phyloP scores from a whole-genome alignment of 1,140 invertebrate species.

The Drosophila tani region DNA sequence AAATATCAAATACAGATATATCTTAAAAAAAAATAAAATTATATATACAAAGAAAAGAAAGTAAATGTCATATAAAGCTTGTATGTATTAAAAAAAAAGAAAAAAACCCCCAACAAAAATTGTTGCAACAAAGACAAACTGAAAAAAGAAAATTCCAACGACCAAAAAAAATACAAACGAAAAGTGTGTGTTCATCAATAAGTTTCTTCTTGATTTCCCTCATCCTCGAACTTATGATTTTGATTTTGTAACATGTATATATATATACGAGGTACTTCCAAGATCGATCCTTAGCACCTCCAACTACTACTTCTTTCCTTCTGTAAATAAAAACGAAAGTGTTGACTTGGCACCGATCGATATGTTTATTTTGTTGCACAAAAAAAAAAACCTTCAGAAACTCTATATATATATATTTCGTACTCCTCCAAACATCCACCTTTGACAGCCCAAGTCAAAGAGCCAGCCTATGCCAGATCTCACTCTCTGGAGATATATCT shows the following conservation, averaged over 20 bases:
- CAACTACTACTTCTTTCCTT: constrained; percentile 21
- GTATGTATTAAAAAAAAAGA: constrained; percentile 71
- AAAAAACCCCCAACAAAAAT: constrained; percentile 45
- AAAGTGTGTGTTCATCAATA: constrained; percentile 49
- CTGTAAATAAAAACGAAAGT: constrained; percentile 45
- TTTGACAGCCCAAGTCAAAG: constrained; percentile 30
- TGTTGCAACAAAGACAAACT: constrained; percentile 54
- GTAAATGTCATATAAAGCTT: constrained; percentile 74
- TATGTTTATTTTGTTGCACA: constrained; percentile 49
- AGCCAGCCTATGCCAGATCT: constrained; percentile 31
- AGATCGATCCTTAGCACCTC: constrained; percentile 43
- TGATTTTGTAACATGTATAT: constrained; percentile 29
- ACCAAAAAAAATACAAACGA: constrained; percentile 43
- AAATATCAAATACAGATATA: constrained; percentile 60
- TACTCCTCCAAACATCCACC: constrained; percentile 35
- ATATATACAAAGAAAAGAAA: constrained; percentile 40
- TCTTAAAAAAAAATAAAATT: constrained; percentile 25
- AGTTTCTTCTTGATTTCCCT: constrained; percentile 42
- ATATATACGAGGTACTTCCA: constrained; percentile 36
- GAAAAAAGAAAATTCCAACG: constrained; percentile 60
- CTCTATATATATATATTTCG: constrained; percentile 30
- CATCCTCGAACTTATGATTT: constrained; percentile 46
- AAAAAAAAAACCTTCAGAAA: constrained; percentile 31
- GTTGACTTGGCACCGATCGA: constrained; percentile 43
- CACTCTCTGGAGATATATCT: constrained; percentile 5